phyloP scores from a whole-genome alignment of 2,888 invertebrate genomes.

The Caradrina clavipalpis region DNA sequence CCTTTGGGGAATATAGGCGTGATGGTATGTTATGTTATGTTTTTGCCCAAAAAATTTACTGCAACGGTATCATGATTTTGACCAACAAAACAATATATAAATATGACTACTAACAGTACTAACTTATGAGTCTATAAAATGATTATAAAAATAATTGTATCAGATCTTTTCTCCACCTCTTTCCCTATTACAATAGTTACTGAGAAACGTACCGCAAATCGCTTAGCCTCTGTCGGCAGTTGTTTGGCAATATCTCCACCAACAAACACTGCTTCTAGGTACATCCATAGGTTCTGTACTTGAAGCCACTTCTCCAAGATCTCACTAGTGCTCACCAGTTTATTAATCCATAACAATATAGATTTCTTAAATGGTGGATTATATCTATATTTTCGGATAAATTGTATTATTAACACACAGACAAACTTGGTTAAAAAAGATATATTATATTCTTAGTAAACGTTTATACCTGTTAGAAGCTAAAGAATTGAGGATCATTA shows the following conservation, averaged over 20 bases:
- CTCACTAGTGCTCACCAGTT: slow-evolving; percentile 95
- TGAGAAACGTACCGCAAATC: slow-evolving; percentile 91
- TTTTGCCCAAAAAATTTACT: too few relatives aligned
- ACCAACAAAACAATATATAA: too few relatives aligned
- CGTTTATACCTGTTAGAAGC: slow-evolving; percentile 93
- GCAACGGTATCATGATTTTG: too few relatives aligned
- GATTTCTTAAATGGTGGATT: slow-evolving; percentile 96
- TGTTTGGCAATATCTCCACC: slow-evolving; percentile 97
- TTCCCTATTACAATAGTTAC: neutral
- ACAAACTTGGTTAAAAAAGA: neutral
- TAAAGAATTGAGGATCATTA: slow-evolving; percentile 96
- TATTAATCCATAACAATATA: slow-evolving; percentile 95
- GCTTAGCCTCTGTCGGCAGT: slow-evolving; percentile 95
- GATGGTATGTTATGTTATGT: too few relatives aligned
- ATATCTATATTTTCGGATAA: slow-evolving; percentile 90
- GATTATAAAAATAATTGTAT: too few relatives aligned
- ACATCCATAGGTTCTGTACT: slow-evolving; percentile 97
- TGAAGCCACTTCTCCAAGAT: slow-evolving; percentile 96
- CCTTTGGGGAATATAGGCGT: too few relatives aligned
- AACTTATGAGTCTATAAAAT: too few relatives aligned
- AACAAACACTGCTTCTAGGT: slow-evolving; percentile 97
- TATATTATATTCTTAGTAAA: neutral
- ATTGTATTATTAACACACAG: neutral
- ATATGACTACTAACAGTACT: too few relatives aligned
- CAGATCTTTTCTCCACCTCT: too few relatives aligned